Evolutionary conservation across 1,140 invertebrate genomes (phyloP).

Genomic region (Drosophila kepulauana): DNA sequence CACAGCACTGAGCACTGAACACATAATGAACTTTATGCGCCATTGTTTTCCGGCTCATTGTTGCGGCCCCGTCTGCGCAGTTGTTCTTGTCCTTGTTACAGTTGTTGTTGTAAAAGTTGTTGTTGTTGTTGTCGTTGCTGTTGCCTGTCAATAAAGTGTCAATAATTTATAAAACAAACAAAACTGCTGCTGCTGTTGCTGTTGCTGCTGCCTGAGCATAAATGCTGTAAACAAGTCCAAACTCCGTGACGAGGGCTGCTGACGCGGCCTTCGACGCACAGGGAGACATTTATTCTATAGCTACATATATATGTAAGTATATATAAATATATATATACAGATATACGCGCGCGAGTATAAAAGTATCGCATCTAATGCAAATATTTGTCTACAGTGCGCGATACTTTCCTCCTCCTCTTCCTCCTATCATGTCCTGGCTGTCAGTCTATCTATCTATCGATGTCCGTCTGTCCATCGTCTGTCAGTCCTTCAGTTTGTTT

Average conservation of each 20-base stretch:
- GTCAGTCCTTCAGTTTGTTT: conserved; percentile 4
- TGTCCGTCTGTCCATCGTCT: conserved; percentile 3
- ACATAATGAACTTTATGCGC: conserved; percentile 59
- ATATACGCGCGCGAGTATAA: conserved; percentile 9
- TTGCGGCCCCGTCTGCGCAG: conserved; percentile 18
- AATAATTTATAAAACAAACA: conserved; percentile 84
- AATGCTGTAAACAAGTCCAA: conserved; percentile 60
- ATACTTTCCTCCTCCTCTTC: conserved; percentile 2
- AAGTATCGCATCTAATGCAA: conserved; percentile 74
- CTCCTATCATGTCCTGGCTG: neutral
- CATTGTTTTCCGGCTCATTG: conserved; percentile 54
- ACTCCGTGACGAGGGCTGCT: neutral
- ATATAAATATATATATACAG: neutral
- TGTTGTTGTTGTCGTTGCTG: conserved; percentile 32
- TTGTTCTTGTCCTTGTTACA: conserved; percentile 20
- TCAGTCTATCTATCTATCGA: conserved; percentile 11
- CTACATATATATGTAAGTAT: neutral
- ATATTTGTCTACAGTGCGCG: conserved; percentile 70
- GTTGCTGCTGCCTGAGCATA: conserved; percentile 52
- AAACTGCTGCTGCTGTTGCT: conserved; percentile 53
- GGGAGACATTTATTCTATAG: conserved; percentile 9
- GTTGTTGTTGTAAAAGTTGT: conserved; percentile 25
- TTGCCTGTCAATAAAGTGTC: conserved; percentile 80
- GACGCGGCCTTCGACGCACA: conserved; percentile 13
- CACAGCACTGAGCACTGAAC: conserved; percentile 64